Base-by-base conservation (phyloP, 2,888 invertebrate species). In the Drosophila affinis region DNA sequence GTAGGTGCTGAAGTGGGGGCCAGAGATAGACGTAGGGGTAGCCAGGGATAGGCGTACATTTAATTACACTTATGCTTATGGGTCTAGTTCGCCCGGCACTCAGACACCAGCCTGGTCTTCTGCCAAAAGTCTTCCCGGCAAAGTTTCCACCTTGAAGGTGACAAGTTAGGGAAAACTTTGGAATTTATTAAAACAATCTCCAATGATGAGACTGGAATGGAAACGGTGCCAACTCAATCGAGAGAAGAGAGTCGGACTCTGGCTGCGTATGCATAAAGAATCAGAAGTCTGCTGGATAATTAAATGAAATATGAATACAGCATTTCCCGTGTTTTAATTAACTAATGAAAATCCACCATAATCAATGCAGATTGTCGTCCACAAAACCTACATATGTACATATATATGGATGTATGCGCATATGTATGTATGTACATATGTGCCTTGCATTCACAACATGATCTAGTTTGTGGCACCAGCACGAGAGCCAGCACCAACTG, bases 51-150 rank as follows among this genome's bases (percentile, higher is more conserved):
- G 73, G 65, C 63, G 75, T 64, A 75, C 84, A 82, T 87, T 87
- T 82, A 82, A 82, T 82, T 82, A 87, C 73, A 84, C 76, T 83
- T 86, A 74, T 72, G 75, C 67, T 65, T 59, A 71, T 62, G 58
- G 58, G 32, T 48, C 12, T 54, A 62, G 71, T 71, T 71, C 52
- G 29, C 10, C 46, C 34, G 53, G 29, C 39, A 21, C 62, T 34
- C 34, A 12, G 34, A 5, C 10, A 10, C 32, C 32, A 10, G 61
- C 9, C 62, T 44, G 21, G 46, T 47, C 32, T 39, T 14, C 14
- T 39, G 39, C 6, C 39, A 39, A 39, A 39, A 39, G 39, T 39
- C 39, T 14, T 39, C 2, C 2, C 14, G 7, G 14, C 5, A 39
- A 39, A 39, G 14, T 39, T 14, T n/a, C 39, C 39, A 39, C 14